These are phyloP conservation scores for Pemphredon lugubris DNA, from an alignment of 2,888 invertebrate genomes.

Conservation along the genomic window DNA sequence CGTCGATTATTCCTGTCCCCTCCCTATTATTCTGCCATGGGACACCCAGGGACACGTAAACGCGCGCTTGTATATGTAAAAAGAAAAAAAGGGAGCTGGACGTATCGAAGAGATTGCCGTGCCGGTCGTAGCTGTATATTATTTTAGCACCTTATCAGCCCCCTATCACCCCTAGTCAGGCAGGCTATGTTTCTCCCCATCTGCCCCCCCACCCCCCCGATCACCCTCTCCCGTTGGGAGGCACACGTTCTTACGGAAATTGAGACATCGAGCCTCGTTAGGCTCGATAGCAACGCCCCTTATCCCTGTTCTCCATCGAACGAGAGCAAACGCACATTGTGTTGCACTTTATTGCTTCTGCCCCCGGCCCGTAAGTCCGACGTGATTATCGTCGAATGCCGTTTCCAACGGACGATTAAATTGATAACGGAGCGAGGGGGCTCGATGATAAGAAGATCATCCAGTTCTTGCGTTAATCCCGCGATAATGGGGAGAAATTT, in stretches of 20 bases:
- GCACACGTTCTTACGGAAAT: slow-evolving; percentile 75
- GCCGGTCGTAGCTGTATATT: slow-evolving; percentile 63
- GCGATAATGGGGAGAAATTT: not conserved
- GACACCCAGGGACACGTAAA: slow-evolving; percentile 12
- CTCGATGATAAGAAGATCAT: not conserved
- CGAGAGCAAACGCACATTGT: slow-evolving; percentile 46
- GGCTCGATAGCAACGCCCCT: slow-evolving; percentile 59
- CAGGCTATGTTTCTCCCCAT: slow-evolving; percentile 16
- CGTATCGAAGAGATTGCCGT: slow-evolving; percentile 34
- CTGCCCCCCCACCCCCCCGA: slow-evolving; percentile 34
- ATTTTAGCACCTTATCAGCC: slow-evolving; percentile 73
- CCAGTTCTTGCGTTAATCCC: slow-evolving; percentile 13
- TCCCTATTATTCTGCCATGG: slow-evolving; percentile 1
- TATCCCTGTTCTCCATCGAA: slow-evolving; percentile 33
- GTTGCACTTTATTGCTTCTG: slow-evolving; percentile 51
- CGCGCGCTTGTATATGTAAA: not conserved
- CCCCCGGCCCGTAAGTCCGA: not conserved
- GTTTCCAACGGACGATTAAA: slow-evolving; percentile 40
- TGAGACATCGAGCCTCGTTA: slow-evolving; percentile 78
- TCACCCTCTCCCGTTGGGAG: slow-evolving; percentile 54
- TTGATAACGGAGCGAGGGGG: slow-evolving; percentile 45
- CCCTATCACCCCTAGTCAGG: slow-evolving; percentile 64
- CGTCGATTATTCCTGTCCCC: slow-evolving; percentile 25
- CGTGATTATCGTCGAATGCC: slow-evolving; percentile 37
- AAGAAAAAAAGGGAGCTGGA: slow-evolving; percentile 23